Percentiles rank a stretch among this genome's conserved stretches.
These are phyloP conservation scores for Linnaemya vulpina DNA, from an alignment of 2,888 invertebrate species.

Conservation along the genomic window DNA sequence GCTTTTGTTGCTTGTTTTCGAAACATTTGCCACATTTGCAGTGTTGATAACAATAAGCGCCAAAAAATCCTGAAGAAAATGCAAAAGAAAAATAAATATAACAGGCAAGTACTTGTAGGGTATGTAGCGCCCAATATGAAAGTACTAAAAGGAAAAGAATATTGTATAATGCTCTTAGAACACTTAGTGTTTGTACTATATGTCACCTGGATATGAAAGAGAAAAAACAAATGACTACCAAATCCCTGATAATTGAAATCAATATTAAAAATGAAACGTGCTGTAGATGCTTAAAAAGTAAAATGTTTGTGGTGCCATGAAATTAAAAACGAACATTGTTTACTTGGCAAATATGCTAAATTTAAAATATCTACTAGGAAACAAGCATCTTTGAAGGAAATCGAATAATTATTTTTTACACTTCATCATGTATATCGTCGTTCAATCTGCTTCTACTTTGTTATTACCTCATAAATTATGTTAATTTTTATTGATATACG, in stretches of 20 bases:
- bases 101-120: conserved; percentile 61
- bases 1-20: conserved; percentile 48
- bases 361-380: not conserved
- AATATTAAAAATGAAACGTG: conserved; percentile 67
- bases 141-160: conserved; percentile 7
- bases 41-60: conserved; percentile 80
- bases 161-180: not conserved
- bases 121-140: conserved; percentile 30
- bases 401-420: conserved; percentile 43
- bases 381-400: conserved; percentile 34
- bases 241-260: conserved; percentile 70
- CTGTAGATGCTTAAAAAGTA: conserved; percentile 52
- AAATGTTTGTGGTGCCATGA: conserved; percentile 31
- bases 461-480: conserved; percentile 45
- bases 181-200: conserved; percentile 10
- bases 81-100: conserved; percentile 18
- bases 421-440: conserved; percentile 14
- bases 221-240: conserved; percentile 29
- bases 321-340: conserved; percentile 50
- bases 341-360: conserved; percentile 44
- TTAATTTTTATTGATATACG: conserved; percentile 27
- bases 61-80: conserved; percentile 73
- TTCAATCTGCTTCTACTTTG: not conserved
- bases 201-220: conserved; percentile 59
- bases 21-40: conserved; percentile 78